Base-by-base conservation (phyloP, 1,140 invertebrate species). In the Camponotus vicinus region DNA sequence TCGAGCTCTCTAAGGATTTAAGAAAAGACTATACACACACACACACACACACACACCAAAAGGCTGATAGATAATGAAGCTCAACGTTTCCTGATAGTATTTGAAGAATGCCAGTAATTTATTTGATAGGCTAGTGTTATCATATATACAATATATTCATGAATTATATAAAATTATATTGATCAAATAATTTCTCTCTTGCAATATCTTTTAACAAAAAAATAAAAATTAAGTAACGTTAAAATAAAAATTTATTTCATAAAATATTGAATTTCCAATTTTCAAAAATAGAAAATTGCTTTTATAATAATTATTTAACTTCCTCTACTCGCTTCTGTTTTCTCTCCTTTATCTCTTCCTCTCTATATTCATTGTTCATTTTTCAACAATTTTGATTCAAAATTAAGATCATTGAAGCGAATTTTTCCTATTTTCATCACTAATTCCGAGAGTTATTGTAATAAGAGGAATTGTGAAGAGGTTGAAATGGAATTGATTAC, bases 61-160 rank as follows among this genome's bases (percentile, higher is more conserved):
- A 21, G 32, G 4, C 15, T 18, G 79, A 71, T 73, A 40, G 79
- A 49, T 82, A 82, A 82, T 82, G 79, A 82, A 82, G 52, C 52
- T 13, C 34, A 11, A 55, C 9, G 18, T 80, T 80, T 69, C n/a
- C 79, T 27, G 40, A 82, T 73, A 82, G 67, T 40, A 6, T 61
- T 82, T 67, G 37, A 61, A 27, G 45, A 57, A 82, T 7, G 37
- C 18, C 2, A 27, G 66, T 71, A 73, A 82, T 82, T 82, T 71
- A 82, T 82, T 82, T 71, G 21, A 82, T 82, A 63, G 15, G 11
- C 18, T 66, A 55, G 7, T 45, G 49, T 80, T 69, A 67, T 34
- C 69, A 9, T 57, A 0, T 21, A 7, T n/a, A 32, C 57, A 34
- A 75, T 75, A 40, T 2, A 21, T 2, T 32, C 8, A 21, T 21